Evolutionary conservation across 2,113 vertebrate species (phyloP).

Genomic region (Origma solitaria): DNA sequence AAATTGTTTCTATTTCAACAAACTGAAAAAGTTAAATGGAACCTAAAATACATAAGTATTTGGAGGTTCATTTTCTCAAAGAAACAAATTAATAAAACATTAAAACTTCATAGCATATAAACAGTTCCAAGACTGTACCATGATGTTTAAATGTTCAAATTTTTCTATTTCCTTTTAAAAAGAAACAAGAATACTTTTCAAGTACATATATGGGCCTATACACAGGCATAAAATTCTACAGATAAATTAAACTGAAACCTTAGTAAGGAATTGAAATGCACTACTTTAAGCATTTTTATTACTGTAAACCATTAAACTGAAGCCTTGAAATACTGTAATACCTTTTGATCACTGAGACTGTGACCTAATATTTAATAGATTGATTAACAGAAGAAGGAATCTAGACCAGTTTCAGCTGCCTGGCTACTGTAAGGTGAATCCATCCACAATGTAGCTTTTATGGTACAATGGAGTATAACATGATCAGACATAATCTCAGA

Average conservation of each 20-base stretch:
- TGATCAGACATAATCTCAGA: neutral
- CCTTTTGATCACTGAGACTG: neutral
- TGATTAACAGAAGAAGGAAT: neutral
- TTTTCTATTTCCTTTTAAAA: neutral
- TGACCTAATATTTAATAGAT: neutral
- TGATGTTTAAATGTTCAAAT: accelerated
- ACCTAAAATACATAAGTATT: neutral
- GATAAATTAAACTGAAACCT: neutral
- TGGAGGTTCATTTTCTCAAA: neutral
- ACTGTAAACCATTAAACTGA: neutral
- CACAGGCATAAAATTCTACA: neutral
- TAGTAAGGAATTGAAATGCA: neutral
- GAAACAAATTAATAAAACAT: neutral
- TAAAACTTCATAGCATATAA: neutral
- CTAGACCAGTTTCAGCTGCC: neutral
- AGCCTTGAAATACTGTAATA: neutral
- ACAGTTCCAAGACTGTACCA: accelerated
- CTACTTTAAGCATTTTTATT: neutral
- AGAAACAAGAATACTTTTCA: neutral
- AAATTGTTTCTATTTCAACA: neutral
- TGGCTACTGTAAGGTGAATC: neutral
- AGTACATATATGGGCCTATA: neutral
- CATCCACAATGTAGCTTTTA: neutral
- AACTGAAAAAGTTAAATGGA: neutral
- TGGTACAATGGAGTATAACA: neutral